phyloP scores from a whole-genome alignment of 2,113 vertebrate species.

The Ciconia boyciana region DNA sequence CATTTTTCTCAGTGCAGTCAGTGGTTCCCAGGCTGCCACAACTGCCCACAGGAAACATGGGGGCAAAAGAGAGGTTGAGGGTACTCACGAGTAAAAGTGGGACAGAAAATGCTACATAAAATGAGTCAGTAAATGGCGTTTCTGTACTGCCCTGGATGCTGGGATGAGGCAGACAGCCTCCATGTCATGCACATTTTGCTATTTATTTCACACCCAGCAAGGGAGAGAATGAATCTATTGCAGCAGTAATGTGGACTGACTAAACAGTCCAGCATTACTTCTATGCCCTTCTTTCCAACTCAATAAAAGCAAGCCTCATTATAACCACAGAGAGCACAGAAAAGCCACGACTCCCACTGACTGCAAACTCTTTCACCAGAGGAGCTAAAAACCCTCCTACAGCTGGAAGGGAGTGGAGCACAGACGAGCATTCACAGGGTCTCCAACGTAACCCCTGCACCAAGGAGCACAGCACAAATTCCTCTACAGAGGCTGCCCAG shows the following conservation, averaged over 20 bases:
- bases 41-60: neutral
- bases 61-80: neutral
- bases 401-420: neutral
- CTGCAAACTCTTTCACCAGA: neutral
- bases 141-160: neutral
- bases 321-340: neutral
- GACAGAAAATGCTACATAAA: neutral
- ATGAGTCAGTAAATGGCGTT: neutral
- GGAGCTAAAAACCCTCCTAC: neutral
- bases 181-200: neutral
- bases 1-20: neutral
- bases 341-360: neutral
- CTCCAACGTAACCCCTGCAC: neutral
- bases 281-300: neutral
- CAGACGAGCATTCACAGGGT: neutral
- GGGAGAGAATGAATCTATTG: neutral
- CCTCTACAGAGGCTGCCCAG: neutral
- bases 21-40: neutral
- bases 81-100: neutral
- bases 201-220: neutral
- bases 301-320: neutral
- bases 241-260: neutral
- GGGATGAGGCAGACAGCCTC: neutral
- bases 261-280: neutral
- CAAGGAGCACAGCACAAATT: accelerated